A percentile compares a stretch with the other conserved stretches of the same genome.
Conservation (phyloP, 1,140 invertebrate genomes). For the Drosophila tropicalis region DNA sequence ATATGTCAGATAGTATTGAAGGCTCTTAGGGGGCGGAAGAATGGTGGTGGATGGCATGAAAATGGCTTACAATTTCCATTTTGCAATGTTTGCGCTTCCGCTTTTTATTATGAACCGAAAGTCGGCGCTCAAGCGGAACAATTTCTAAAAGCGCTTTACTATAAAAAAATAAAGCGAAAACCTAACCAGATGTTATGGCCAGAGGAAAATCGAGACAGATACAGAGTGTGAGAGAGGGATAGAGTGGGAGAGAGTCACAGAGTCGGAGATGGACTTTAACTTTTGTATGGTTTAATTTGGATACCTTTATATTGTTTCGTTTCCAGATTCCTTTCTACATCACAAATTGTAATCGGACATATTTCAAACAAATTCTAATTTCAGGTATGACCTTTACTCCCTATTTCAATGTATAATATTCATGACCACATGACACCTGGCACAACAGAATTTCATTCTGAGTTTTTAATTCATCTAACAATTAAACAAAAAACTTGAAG, state of each 20-base stretch:
- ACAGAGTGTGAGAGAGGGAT: not conserved
- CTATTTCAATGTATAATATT: not conserved
- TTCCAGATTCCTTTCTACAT: too few relatives aligned
- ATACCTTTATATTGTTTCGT: too few relatives aligned
- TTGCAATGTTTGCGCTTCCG: constrained; percentile 36
- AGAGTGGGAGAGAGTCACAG: not conserved
- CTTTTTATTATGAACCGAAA: constrained; percentile 19
- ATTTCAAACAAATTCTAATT: too few relatives aligned
- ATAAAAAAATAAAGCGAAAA: constrained; percentile 12
- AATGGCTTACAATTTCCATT: constrained; percentile 31
- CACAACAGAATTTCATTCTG: not conserved
- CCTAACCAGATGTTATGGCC: constrained; percentile 10
- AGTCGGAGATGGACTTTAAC: too few relatives aligned
- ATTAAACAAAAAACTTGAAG: not conserved
- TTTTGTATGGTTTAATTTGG: too few relatives aligned
- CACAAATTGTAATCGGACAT: too few relatives aligned
- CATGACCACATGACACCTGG: not conserved
- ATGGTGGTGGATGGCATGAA: not conserved
- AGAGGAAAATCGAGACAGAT: not conserved
- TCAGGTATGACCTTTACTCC: not conserved
- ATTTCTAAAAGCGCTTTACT: constrained; percentile 35
- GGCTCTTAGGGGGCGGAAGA: too few relatives aligned
- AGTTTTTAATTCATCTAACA: not conserved
- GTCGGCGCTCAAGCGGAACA: constrained; percentile 26
- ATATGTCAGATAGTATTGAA: too few relatives aligned